Conservation (phyloP, 2,113 vertebrate species). For the Aleadryas rufinucha region DNA sequence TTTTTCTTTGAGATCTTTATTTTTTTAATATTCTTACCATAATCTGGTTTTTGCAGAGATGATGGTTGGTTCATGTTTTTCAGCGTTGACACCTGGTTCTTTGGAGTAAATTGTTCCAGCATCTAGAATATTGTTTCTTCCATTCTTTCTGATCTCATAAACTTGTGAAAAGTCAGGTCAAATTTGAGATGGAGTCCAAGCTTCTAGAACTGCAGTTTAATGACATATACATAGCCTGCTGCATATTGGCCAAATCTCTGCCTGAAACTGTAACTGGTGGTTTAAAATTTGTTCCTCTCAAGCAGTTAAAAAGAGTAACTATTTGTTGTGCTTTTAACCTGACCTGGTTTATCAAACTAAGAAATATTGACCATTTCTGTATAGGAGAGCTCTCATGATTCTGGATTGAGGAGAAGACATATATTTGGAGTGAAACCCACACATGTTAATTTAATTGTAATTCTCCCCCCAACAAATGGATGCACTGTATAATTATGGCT, state of each 20-base stretch:
- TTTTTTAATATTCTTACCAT: not conserved
- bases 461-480: not conserved
- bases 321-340: not conserved
- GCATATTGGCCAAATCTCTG: not conserved
- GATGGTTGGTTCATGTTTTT: not conserved
- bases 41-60: not conserved
- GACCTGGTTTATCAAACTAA: not conserved
- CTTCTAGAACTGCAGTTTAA: conserved; percentile 14
- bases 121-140: conserved; percentile 19
- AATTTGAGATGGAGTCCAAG: conserved; percentile 7
- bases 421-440: not conserved
- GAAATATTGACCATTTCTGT: not conserved
- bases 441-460: not conserved
- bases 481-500: not conserved
- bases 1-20: not conserved
- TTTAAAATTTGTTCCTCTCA: not conserved
- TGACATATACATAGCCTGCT: not conserved
- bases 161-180: conserved; percentile 22
- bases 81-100: not conserved
- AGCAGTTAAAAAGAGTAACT: not conserved
- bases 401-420: not conserved
- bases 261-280: not conserved
- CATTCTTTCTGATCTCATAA: conserved; percentile 7
- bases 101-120: not conserved
- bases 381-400: not conserved